These are phyloP conservation scores for Saguinus midas DNA, from an alignment of 2,113 vertebrate genomes.

Conservation along the genomic window DNA sequence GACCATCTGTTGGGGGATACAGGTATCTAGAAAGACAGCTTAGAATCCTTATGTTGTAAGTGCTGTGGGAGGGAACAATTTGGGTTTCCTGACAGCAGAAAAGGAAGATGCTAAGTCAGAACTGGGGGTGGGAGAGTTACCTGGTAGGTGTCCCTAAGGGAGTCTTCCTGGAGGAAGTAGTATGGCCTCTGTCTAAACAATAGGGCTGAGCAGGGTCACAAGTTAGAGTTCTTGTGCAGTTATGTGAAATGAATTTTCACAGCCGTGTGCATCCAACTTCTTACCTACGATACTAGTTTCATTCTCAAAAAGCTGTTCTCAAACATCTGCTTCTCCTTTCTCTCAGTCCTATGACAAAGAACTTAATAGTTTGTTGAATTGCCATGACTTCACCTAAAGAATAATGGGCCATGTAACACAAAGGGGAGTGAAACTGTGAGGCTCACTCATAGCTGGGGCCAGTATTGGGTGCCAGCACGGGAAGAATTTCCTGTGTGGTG, in stretches of 20 bases:
- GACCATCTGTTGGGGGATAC: rapidly evolving
- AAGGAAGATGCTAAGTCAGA: not conserved
- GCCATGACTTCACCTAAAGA: not conserved
- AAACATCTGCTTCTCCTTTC: not conserved
- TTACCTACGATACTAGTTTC: not conserved
- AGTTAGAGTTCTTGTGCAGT: not conserved
- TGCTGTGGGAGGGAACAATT: not conserved
- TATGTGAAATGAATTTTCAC: not conserved
- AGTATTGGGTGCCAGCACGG: not conserved
- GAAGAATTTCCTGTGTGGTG: too few relatives aligned
- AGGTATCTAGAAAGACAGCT: not conserved
- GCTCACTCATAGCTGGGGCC: rapidly evolving
- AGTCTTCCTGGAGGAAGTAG: not conserved
- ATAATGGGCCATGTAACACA: not conserved
- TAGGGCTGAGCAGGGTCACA: not conserved
- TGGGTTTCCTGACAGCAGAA: not conserved
- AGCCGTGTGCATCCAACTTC: not conserved
- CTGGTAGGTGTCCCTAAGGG: rapidly evolving
- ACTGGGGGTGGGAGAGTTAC: not conserved
- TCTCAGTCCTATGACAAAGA: not conserved
- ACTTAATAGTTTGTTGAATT: not conserved
- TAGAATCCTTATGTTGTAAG: not conserved
- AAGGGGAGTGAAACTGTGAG: not conserved
- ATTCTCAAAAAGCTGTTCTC: not conserved
- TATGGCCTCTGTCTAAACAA: not conserved